Base-by-base conservation (phyloP, 2,113 vertebrate species). In the Noctilio leporinus region DNA sequence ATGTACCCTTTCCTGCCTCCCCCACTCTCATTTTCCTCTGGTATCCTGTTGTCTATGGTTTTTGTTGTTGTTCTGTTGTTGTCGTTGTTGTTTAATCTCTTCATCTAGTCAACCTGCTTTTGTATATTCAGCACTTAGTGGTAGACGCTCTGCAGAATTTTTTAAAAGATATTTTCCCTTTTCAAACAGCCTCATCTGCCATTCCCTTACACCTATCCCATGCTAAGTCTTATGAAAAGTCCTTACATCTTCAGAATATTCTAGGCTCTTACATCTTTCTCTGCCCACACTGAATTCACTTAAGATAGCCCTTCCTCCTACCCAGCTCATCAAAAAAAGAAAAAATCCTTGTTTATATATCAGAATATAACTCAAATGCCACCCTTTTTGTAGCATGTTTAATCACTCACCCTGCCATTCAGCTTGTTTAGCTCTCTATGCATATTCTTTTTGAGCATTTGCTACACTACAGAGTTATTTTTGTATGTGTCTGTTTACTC, bases 1-100 rank as follows among this genome's bases (percentile, higher is more conserved):
- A 94, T 97, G 85, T 97, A 96, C 94, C 53, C 53, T 53, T 19
- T 53, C 53, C 53, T 20, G 53, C 53, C 53, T 53, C 53, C 53
- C 19, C 53, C 20, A 53, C 53, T 19, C 19, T 53, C 5, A 53
- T 53, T 53, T 53, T 19, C 53, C 53, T 53, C 53, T 20, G 53
- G 53, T 53, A 53, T 53, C 19, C 53, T 53, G 53, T 4, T 53
- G 53, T 53, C 53, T 53, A 19, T 17, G 19, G 53, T 53, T 53
- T 53, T 53, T 8, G n/a, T n/a, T n/a, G n/a, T n/a, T n/a, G n/a
- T n/a, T n/a, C n/a, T n/a, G n/a, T 51, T 51, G 49, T 51, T 51
- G 49, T 51, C 15, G 12, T 51, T 6, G 19, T 53, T 6, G 5
- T 53, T 53, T 20, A 53, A 53, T 53, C 53, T 19, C 53, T 73